Conservation (phyloP, 2,888 invertebrate genomes). For the Patella caerulea region DNA sequence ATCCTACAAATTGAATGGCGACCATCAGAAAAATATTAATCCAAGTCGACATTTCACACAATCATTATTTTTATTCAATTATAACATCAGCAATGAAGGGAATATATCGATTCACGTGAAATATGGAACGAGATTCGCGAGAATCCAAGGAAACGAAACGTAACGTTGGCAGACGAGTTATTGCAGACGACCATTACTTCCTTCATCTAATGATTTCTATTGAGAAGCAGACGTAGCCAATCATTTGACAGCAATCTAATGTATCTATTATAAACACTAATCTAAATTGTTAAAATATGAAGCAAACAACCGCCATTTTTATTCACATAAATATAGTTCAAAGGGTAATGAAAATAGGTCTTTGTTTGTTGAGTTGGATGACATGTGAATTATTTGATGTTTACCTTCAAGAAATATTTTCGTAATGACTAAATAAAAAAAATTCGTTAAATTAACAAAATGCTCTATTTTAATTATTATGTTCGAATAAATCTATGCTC, state of each 20-base stretch:
- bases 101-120: background rate
- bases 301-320: too few relatives aligned
- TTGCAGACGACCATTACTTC: background rate
- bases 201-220: background rate
- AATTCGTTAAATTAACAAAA: too few relatives aligned
- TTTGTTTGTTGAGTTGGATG: too few relatives aligned
- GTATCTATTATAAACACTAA: too few relatives aligned
- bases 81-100: background rate
- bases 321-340: too few relatives aligned
- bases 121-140: background rate
- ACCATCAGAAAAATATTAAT: background rate
- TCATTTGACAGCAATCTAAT: background rate
- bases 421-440: too few relatives aligned
- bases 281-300: too few relatives aligned
- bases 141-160: background rate
- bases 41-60: background rate
- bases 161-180: background rate
- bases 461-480: too few relatives aligned
- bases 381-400: too few relatives aligned
- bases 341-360: too few relatives aligned
- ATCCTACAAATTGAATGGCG: constrained; percentile 1
- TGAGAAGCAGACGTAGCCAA: background rate
- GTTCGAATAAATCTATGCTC: too few relatives aligned
- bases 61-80: constrained; percentile 12
- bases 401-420: too few relatives aligned